Conservation (phyloP, 2,113 vertebrate genomes). For the Macaca mulatta region DNA sequence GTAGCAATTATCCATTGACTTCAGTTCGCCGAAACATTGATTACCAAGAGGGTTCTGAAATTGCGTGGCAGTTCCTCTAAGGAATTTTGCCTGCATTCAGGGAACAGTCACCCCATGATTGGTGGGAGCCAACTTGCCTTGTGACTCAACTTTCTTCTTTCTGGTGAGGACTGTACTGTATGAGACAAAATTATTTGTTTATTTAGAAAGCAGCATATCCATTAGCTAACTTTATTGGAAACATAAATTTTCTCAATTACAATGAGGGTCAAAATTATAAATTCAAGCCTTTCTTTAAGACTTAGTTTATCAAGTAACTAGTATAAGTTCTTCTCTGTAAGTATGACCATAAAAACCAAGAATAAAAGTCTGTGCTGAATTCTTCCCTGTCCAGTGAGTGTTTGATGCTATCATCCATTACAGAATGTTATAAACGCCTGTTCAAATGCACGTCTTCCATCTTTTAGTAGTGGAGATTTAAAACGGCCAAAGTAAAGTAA, state of each 20-base stretch:
- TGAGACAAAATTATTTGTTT: background rate
- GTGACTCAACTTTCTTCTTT: background rate
- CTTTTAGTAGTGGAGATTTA: background rate
- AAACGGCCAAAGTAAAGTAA: background rate
- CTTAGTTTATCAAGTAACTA: background rate
- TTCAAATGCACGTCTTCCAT: background rate
- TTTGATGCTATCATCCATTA: too few species aligned
- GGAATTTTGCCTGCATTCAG: background rate
- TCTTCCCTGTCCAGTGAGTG: background rate
- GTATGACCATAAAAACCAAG: background rate
- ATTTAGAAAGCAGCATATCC: background rate
- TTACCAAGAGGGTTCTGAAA: background rate
- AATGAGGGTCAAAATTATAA: background rate
- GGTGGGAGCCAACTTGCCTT: background rate
- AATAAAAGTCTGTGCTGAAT: background rate
- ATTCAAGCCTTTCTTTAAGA: background rate
- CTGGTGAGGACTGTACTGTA: background rate
- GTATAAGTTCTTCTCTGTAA: background rate
- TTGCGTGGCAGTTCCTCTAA: background rate
- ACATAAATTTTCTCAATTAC: background rate
- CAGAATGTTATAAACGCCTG: background rate
- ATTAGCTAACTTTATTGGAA: background rate
- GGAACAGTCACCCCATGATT: rapidly evolving
- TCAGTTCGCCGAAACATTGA: background rate
- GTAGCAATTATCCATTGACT: background rate